phyloP scores from a whole-genome alignment of 2,888 invertebrate species.

The Campoletis raptor region DNA sequence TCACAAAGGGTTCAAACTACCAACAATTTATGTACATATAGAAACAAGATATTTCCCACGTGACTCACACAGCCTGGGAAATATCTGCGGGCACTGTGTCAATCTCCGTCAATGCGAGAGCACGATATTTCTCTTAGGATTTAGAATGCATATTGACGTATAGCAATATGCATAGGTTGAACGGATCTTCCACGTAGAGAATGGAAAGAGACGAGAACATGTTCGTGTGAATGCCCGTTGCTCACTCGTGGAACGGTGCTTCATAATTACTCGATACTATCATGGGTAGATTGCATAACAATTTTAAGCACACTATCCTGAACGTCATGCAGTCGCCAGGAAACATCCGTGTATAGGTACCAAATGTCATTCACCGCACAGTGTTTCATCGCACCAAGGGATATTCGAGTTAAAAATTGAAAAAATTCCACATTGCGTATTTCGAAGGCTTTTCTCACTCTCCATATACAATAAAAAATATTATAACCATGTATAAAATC shows the following conservation, averaged over 20 bases:
- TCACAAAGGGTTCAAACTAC: background rate
- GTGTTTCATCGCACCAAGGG: background rate
- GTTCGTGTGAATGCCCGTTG: constrained; percentile 29
- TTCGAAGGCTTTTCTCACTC: no score
- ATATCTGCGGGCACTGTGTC: constrained; percentile 42
- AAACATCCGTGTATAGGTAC: background rate
- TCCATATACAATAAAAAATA: no score
- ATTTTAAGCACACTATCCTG: background rate
- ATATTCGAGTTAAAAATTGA: no score
- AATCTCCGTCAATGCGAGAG: constrained; percentile 57
- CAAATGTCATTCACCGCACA: background rate
- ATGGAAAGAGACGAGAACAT: constrained; percentile 20
- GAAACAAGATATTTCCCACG: constrained; percentile 49
- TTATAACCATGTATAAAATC: no score
- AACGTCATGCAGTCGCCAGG: background rate
- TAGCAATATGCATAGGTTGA: constrained; percentile 17
- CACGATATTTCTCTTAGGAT: constrained; percentile 58
- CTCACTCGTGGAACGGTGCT: constrained; percentile 50
- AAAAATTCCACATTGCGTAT: no score
- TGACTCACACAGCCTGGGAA: constrained; percentile 25
- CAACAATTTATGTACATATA: background rate
- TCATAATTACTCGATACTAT: constrained; percentile 62
- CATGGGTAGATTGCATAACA: constrained; percentile 12
- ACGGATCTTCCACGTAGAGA: background rate
- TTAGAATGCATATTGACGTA: constrained; percentile 23